Evolutionary conservation across 2,113 vertebrate genomes (phyloP), one percentile per base, ranked within the genome.

Genomic region (Corythaeola cristata): DNA sequence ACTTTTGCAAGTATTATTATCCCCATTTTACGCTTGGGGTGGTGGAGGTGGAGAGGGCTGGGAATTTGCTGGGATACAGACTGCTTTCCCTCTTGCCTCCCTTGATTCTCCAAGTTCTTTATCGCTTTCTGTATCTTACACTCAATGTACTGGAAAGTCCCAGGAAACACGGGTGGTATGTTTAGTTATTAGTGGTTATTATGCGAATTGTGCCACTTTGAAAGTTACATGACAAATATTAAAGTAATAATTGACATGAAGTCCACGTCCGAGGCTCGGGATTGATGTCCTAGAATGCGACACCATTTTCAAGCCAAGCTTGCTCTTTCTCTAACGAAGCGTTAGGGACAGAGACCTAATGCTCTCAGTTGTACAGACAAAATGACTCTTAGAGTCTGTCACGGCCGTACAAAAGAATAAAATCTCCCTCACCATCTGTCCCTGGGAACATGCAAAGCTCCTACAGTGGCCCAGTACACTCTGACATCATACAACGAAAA

Each of bases 1-100:
- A 0, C 59, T 89, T 88, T 84, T 58, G 73, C 53, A 95, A 93
- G 81, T 97, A 63, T 95, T 88, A 95, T 87, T 74, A 87, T 60
- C 28, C 92, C 80, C 77, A 76, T 82, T 84, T 95, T 78, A 87
- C 0, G 2, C 47, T 41, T 84, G 79, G 69, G 85, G 75, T 52
- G 24, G 53, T 53, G n/a, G 45, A 89, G 73, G 78, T 8, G 1
- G 72, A 93, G 68, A 35, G 47, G 68, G 55, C 55, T 74, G 64
- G 49, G 58, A 78, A 78, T 37, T 68, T 72, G 49, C 66, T 52
- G 33, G 82, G 63, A 45, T 52, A 79, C 62, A 92, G 89, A 73
- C 27, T 0, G 7, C 67, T 41, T 67, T 39, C 68, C 49, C 5
- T 90, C 76, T 49, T 62, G 35, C 72, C 26, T 85, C 72, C 78